phyloP scores from a whole-genome alignment of 2,888 invertebrate species.

The Apeira syringaria region DNA sequence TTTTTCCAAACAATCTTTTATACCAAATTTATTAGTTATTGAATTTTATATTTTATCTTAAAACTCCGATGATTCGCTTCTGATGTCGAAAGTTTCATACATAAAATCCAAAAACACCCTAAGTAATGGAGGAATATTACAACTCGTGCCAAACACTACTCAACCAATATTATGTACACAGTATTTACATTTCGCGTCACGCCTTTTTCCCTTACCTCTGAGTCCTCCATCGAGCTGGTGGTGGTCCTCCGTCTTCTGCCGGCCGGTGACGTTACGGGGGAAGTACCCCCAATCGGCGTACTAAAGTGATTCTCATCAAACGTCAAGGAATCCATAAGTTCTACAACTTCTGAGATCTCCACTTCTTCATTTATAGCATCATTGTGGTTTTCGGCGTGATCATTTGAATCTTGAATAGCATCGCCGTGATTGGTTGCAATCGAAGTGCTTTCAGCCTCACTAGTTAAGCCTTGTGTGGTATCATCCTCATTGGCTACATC shows the following conservation, averaged over 20 bases:
- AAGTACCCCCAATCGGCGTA: constrained; percentile 66
- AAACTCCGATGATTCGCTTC: no score
- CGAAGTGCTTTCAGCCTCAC: not conserved
- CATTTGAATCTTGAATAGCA: not conserved
- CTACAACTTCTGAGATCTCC: constrained; percentile 29
- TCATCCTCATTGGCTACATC: constrained; percentile 2
- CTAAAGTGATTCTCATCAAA: constrained; percentile 81
- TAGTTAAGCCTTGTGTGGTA: constrained; percentile 2
- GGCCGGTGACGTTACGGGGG: constrained; percentile 49
- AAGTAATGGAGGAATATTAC: not conserved
- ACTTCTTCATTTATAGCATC: constrained; percentile 8
- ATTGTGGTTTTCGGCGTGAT: not conserved
- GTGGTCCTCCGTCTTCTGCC: constrained; percentile 50
- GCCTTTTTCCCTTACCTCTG: constrained; percentile 69
- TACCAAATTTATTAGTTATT: no score
- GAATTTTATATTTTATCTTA: no score
- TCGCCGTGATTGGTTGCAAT: not conserved
- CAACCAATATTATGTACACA: constrained; percentile 23
- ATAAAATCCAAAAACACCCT: not conserved
- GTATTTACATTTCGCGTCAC: constrained; percentile 31
- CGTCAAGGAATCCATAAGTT: constrained; percentile 50
- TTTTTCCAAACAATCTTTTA: no score
- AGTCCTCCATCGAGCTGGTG: constrained; percentile 66
- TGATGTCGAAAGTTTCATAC: no score
- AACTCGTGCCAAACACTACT: constrained; percentile 1